Base-by-base conservation (phyloP, 2,888 invertebrate genomes). In the Pammene fasciana region DNA sequence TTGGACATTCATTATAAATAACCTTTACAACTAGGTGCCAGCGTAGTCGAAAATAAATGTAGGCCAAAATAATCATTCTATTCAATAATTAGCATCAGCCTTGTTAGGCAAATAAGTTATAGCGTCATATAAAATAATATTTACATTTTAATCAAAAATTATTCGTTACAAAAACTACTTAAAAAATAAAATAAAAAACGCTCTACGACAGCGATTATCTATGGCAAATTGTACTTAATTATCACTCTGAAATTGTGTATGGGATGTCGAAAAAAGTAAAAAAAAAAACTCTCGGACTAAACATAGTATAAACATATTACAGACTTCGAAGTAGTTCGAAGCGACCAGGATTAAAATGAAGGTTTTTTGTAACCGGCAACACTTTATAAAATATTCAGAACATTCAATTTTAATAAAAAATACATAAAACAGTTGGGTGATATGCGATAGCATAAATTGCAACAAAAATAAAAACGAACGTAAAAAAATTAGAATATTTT, bases 211-310 rank as follows among this genome's bases (percentile, higher is more conserved):
- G 80, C 78, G 78, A 72, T 76, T 74, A 74, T 78, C 79, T 82
- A 84, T 85, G 86, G 85, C 81, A 78, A 75, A 86, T 87, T 87
- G 87, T 87, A 87, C 87, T 87, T 86, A 79, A 74, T 75, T 84
- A 86, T 86, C 86, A 86, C 85, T 76, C 75, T 80, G 78, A 0
- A 50, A 36, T 46, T 54, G 54, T 54, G 34, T 34, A 26, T 5
- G 26, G 16, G 50, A 26, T 26, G 26, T 26, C 4, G 1, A 26
- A 26, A 26, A 26, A 26, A 4, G 1, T 3, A 26, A 26, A 26
- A 26, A 26, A 1, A 26, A 26, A 26, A 3, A 26, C 26, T 26
- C 26, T 1, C 26, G 26, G 26, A 3, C 26, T 26, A 3, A 26
- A 38, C 38, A 38, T 38, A 9, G 10, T 52, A 52, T 18, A 18